Evolutionary conservation across 2,797 vertebrate genomes (phyloP).

Genomic region (Argya squamiceps): DNA sequence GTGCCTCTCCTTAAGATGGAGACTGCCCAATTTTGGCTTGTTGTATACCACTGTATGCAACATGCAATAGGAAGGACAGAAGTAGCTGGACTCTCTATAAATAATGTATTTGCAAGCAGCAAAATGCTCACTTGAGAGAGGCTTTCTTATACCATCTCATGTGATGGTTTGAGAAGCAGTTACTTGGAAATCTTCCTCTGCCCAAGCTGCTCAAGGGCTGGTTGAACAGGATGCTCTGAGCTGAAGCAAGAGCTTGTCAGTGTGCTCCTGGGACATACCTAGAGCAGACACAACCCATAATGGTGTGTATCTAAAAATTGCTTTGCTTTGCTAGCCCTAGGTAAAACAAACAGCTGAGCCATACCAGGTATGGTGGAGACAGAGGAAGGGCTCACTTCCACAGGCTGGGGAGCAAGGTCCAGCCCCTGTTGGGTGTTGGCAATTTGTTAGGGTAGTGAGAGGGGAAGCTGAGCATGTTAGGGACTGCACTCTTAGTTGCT

Average conservation of each 20-base stretch:
- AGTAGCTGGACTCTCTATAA: not conserved
- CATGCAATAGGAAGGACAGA: not conserved
- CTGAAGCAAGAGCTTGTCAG: not conserved
- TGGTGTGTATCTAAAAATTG: not conserved
- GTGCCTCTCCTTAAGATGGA: not conserved
- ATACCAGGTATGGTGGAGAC: not conserved
- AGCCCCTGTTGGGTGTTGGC: rapidly evolving
- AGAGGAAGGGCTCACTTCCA: not conserved
- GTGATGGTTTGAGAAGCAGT: not conserved
- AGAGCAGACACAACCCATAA: not conserved
- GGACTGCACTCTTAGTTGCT: rapidly evolving
- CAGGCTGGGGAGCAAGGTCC: rapidly evolving
- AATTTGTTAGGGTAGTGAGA: not conserved
- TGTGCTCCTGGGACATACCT: not conserved
- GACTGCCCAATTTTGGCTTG: not conserved
- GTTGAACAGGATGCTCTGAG: not conserved
- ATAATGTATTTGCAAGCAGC: not conserved
- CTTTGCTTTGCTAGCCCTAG: not conserved
- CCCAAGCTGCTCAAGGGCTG: not conserved
- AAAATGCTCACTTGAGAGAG: not conserved
- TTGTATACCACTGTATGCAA: not conserved
- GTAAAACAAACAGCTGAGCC: not conserved
- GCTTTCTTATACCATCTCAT: not conserved
- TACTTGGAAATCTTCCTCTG: not conserved
- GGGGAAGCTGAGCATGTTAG: not conserved